Percentiles rank a stretch among this genome's conserved stretches.
Evolutionary conservation across 2,113 vertebrate genomes (phyloP).

Genomic region (Leuciscus idus): DNA sequence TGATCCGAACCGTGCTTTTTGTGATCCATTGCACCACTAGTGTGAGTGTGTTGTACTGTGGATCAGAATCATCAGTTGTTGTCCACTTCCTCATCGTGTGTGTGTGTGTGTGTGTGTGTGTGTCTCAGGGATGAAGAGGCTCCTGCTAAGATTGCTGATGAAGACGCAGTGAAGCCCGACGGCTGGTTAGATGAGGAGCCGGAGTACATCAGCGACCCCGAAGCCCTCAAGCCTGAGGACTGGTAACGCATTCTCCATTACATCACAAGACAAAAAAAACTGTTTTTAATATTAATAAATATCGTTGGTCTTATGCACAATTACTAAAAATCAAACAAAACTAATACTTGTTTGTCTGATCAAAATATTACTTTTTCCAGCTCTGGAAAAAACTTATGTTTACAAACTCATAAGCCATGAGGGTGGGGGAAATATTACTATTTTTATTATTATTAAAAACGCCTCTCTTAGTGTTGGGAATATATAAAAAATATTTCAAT

Average conservation of each 20-base stretch:
- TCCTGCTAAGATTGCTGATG: slow-evolving; percentile 90
- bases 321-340: neutral
- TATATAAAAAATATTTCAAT: no score
- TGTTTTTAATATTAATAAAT: no score
- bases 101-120: neutral
- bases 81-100: neutral
- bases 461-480: no score
- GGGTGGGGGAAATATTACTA: no score
- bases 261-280: neutral
- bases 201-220: slow-evolving; percentile 91
- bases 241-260: slow-evolving; percentile 76
- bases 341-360: neutral
- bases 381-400: no score
- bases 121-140: slow-evolving; percentile 93
- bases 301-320: neutral
- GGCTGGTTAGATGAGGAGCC: slow-evolving; percentile 96
- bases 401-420: no score
- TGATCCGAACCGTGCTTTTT: no score
- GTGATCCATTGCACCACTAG: no score
- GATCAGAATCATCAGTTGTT: neutral
- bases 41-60: neutral
- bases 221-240: slow-evolving; percentile 93
- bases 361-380: no score
- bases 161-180: slow-evolving; percentile 90
- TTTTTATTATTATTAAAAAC: no score